Evolutionary conservation across 2,113 vertebrate genomes (phyloP).

Genomic region (Albula goreensis): DNA sequence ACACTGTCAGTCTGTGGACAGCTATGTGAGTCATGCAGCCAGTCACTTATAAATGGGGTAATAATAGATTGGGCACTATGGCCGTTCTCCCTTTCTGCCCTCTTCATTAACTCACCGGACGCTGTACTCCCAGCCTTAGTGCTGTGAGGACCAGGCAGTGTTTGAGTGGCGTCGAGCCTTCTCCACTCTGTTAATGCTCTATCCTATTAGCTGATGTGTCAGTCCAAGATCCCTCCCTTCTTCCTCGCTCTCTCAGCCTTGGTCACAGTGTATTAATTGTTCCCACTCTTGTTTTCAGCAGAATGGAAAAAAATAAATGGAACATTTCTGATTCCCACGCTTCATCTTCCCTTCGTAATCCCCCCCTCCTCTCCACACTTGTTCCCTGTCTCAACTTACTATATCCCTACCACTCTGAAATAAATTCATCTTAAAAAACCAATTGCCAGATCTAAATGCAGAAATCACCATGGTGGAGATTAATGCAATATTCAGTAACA

Average conservation of each 20-base stretch:
- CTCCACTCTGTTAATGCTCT: background rate
- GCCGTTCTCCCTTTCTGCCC: background rate
- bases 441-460: background rate
- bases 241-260: background rate
- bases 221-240: background rate
- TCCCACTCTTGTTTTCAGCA: slow-evolving; percentile 22
- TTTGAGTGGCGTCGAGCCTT: background rate
- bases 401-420: background rate
- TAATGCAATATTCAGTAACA: background rate
- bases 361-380: background rate
- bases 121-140: background rate
- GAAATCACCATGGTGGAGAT: background rate
- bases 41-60: slow-evolving; percentile 13
- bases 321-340: slow-evolving; percentile 13
- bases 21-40: background rate
- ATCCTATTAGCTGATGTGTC: background rate
- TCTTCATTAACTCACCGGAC: background rate
- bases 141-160: background rate
- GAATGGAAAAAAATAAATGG: slow-evolving; percentile 8
- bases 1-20: background rate
- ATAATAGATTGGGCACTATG: slow-evolving; percentile 16
- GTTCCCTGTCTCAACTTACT: background rate
- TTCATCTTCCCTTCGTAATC: background rate
- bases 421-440: background rate
- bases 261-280: slow-evolving; percentile 13